Base-by-base conservation (phyloP, 1,140 invertebrate genomes). In the Trigoniulus corallinus region DNA sequence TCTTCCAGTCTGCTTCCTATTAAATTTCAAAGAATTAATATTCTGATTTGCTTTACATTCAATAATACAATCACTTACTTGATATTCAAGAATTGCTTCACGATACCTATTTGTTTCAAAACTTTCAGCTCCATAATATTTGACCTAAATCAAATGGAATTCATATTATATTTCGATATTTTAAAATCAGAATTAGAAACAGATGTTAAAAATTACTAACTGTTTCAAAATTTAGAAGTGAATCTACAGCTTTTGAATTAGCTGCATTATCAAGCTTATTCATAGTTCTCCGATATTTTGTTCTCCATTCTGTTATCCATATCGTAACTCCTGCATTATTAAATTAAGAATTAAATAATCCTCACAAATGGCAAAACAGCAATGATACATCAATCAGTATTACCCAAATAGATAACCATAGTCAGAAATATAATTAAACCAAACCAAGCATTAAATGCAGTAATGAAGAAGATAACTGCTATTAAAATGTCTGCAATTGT, bases 151-250 rank as follows among this genome's bases (percentile, higher is more conserved):
- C n/a, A n/a, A n/a, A n/a, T n/a, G n/a, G n/a, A n/a, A n/a, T n/a
- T n/a, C n/a, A n/a, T n/a, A n/a, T n/a, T n/a, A n/a, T n/a, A n/a
- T n/a, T n/a, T n/a, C n/a, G n/a, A n/a, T n/a, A n/a, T n/a, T 21
- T 43, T 34, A 34, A 7, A 34, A 15, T 34, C 29, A 34, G 7
- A 34, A 7, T 34, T 7, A 34, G 15, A 7, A 7, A 7, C 7
- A 34, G 15, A 15, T 34, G 15, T 34, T 34, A 34, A 34, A 34
- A 34, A 34, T 7, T 34, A 34, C 15, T 34, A 7, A 70, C 92
- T 2, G 93, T 97, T 71, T 97, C 92, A 71, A 92, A 96, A 69
- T 97, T 98, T 0, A 97, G 71, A 34, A 98, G 69, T n/a, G 92
- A 95, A 65, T 98, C 93, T 0, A 96, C 89, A 53, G 84, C 92